These are phyloP conservation scores for Paradisaea rubra DNA, from an alignment of 2,113 vertebrate species.

Conservation along the genomic window DNA sequence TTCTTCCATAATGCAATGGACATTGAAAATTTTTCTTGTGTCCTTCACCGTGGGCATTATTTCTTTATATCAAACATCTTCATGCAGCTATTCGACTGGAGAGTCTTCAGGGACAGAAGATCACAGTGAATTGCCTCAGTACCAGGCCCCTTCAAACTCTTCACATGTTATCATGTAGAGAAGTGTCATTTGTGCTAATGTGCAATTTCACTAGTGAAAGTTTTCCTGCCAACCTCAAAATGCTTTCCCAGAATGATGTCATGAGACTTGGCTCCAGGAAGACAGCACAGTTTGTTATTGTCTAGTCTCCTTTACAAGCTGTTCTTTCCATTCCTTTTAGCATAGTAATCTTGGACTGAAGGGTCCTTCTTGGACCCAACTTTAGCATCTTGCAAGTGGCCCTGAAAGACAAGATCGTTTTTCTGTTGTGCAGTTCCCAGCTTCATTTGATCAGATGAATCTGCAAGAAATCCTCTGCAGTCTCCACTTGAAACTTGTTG, in stretches of 20 bases:
- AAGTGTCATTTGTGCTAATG: neutral
- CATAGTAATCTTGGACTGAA: neutral
- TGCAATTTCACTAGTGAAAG: neutral
- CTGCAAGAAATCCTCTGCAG: neutral
- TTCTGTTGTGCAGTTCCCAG: neutral
- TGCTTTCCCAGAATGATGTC: conserved; percentile 8
- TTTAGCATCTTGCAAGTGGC: neutral
- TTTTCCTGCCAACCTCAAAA: neutral
- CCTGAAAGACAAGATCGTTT: neutral
- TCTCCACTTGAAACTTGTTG: neutral
- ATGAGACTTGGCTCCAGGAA: neutral
- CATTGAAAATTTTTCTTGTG: neutral
- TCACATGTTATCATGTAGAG: neutral
- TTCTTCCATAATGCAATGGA: neutral
- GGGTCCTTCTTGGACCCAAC: neutral
- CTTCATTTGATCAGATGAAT: neutral
- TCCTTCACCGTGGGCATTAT: neutral
- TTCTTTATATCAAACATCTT: neutral
- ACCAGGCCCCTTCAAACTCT: neutral
- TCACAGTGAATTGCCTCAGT: neutral
- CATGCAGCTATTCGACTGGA: neutral
- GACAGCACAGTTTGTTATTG: neutral
- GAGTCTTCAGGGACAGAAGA: neutral
- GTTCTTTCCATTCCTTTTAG: neutral
- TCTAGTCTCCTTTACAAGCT: neutral